Evolutionary conservation across 1,140 invertebrate species (phyloP), one percentile per base, ranked within the genome.

Genomic region (Euura saliciscinereae): DNA sequence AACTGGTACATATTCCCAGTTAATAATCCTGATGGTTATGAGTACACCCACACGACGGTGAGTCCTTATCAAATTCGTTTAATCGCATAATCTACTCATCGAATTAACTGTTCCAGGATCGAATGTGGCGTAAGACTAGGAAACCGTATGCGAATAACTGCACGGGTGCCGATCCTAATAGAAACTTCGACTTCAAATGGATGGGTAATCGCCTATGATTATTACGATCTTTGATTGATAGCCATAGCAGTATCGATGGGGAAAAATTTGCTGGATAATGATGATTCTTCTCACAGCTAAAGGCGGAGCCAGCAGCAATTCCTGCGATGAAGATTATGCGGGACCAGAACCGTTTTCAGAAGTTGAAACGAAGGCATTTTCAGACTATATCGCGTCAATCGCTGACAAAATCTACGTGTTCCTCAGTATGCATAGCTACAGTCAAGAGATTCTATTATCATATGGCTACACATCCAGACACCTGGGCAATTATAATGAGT

Each of bases 1-100:
- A 91, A 93, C 46, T 94, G 93, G 93, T 92, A 93, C 75, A 85
- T 95, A 7, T 84, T 94, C 68, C 93, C 93, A 0, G 87, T 91
- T 44, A 79, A 90, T 2, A 95, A 95, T 84, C 94, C 94, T 8
- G 95, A 97, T 86, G 95, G 95, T 68, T 96, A 93, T 80, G 92
- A 90, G 59, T 95, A 91, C 78, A 91, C 93, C 1, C 91, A 93
- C 76, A 88, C 87, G 0, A 85, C 78, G 65, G 91, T 92, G 85
- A 89, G 85, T 85, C 2, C 28, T 6, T 1, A n/a, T 59, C 28
- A 28, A 64, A 75, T 69, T 28, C 28, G 28, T 28, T 28, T 28
- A 28, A 28, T 28, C 28, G 28, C 28, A 28, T 28, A 28, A 28
- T 28, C 28, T 28, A 28, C 28, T 28, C 28, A 28, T 28, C 28